Conservation (phyloP, 2,113 vertebrate species). For the Irena cyanogastra region DNA sequence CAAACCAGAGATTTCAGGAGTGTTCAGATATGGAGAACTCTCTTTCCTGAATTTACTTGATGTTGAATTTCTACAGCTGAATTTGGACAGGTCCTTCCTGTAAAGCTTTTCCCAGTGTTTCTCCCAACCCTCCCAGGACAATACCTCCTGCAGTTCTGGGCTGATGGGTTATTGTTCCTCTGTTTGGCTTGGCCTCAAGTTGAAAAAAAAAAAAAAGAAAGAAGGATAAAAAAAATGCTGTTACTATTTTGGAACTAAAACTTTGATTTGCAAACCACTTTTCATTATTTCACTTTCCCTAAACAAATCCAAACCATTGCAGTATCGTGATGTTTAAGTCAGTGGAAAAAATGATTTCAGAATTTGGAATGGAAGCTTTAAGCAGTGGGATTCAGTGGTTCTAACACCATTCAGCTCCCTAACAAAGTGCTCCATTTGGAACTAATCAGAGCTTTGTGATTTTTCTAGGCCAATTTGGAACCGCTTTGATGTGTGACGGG, state of each 20-base stretch:
- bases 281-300: not conserved
- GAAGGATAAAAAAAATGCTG: not conserved
- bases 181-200: not conserved
- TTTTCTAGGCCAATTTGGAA: slow-evolving; percentile 21
- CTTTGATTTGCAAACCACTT: not conserved
- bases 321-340: slow-evolving; percentile 23
- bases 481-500: slow-evolving; percentile 34
- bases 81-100: not conserved
- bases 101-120: not conserved
- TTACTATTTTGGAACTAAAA: not conserved
- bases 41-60: not conserved
- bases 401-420: slow-evolving; percentile 9
- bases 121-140: not conserved
- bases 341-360: slow-evolving; percentile 17
- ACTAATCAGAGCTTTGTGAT: slow-evolving; percentile 22
- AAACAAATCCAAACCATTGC: not conserved
- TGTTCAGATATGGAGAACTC: not conserved
- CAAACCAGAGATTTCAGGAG: not conserved
- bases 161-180: not conserved
- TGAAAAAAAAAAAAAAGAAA: not conserved
- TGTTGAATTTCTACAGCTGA: not conserved
- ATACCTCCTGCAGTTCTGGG: not conserved
- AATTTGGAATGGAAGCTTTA: not conserved
- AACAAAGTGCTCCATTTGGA: slow-evolving; percentile 35
- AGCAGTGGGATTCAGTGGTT: not conserved